phyloP scores from a whole-genome alignment of 2,113 vertebrate species.

The Callorhinus ursinus region DNA sequence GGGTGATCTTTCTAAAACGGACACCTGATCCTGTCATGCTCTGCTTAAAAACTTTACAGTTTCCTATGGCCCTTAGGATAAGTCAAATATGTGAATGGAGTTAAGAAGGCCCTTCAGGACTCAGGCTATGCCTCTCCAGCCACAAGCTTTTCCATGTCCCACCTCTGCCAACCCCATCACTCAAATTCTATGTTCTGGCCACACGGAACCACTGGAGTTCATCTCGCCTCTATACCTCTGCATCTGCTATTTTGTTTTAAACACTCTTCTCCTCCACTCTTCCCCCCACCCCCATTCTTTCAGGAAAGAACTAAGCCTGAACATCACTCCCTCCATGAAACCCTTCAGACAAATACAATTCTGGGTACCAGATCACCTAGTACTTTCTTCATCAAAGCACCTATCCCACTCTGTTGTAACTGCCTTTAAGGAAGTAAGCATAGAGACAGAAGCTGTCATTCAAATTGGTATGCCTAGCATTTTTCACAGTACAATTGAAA shows the following conservation, averaged over 20 bases:
- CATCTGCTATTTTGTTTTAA: neutral
- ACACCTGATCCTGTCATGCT: neutral
- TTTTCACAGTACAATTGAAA: neutral
- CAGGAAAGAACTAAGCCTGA: neutral
- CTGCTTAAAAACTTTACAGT: neutral
- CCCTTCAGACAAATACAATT: neutral
- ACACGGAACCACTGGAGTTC: neutral
- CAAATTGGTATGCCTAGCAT: neutral
- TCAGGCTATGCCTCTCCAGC: neutral
- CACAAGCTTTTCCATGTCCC: neutral
- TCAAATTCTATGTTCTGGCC: neutral
- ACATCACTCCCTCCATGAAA: neutral
- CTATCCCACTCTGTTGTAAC: neutral
- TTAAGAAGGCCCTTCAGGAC: neutral
- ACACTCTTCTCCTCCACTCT: neutral
- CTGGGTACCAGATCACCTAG: neutral
- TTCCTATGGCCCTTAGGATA: neutral
- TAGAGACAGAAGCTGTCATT: neutral
- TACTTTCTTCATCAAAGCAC: constrained; percentile 11
- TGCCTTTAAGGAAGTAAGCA: neutral
- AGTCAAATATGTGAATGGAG: neutral
- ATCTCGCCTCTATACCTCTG: neutral
- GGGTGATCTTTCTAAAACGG: neutral
- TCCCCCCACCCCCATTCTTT: neutral
- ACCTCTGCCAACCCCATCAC: neutral